These are phyloP conservation scores for Ciconia boyciana DNA, from an alignment of 2,113 vertebrate genomes.

Conservation along the genomic window DNA sequence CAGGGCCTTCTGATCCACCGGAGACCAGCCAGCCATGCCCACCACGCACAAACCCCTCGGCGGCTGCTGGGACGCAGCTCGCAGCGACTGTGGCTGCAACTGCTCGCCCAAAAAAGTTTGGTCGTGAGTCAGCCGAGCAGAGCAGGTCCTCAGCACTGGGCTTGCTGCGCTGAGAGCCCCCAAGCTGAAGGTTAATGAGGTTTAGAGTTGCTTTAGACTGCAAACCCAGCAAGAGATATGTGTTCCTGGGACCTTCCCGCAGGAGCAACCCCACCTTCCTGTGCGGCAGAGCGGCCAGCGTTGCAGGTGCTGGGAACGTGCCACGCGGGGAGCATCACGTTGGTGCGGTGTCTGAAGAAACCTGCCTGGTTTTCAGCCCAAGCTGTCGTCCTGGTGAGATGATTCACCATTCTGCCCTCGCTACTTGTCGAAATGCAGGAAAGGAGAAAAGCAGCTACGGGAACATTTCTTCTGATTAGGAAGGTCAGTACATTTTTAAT, in stretches of 20 bases:
- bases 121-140: not conserved
- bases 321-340: accelerated
- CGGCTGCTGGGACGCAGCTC: not conserved
- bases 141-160: not conserved
- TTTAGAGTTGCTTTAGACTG: not conserved
- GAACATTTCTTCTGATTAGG: slow-evolving; percentile 27
- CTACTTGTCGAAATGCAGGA: not conserved
- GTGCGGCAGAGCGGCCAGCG: accelerated
- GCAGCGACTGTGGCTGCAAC: accelerated
- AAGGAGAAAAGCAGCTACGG: not conserved
- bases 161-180: not conserved
- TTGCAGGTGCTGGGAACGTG: not conserved
- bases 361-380: not conserved
- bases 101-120: not conserved
- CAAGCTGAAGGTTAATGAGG: not conserved
- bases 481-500: slow-evolving; percentile 13
- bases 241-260: not conserved
- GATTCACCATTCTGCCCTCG: not conserved
- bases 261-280: not conserved
- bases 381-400: not conserved
- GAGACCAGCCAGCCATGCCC: not conserved
- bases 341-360: not conserved
- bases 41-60: accelerated
- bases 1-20: not conserved
- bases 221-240: not conserved